Evolutionary conservation across 2,888 invertebrate species (phyloP).

Genomic region (Masnerella sp.): DNA sequence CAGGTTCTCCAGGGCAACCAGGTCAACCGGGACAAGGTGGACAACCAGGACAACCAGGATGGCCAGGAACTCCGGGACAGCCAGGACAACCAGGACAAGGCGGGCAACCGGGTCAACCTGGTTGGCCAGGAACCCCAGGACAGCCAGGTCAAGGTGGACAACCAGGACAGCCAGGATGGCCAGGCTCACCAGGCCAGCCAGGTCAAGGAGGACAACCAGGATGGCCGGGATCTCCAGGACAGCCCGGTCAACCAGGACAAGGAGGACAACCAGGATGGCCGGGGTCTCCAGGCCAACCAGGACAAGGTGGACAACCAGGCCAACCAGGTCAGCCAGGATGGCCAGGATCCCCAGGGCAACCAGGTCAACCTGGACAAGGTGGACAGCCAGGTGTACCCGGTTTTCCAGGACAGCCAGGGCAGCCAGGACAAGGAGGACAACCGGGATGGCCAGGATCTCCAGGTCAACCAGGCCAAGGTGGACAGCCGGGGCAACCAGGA

Average conservation of each 20-base stretch:
- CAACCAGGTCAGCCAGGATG: constrained; percentile 47
- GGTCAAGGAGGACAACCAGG: constrained; percentile 65
- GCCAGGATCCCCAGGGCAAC: constrained; percentile 44
- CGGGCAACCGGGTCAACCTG: constrained; percentile 56
- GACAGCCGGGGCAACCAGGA: constrained; percentile 24
- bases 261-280: constrained; percentile 63
- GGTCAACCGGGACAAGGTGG: constrained; percentile 48
- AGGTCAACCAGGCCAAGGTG: constrained; percentile 39
- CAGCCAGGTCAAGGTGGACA: constrained; percentile 61
- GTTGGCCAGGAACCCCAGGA: constrained; percentile 49
- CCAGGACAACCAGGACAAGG: constrained; percentile 35
- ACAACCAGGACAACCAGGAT: constrained; percentile 17
- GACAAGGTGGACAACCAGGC: no score
- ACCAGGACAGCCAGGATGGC: constrained; percentile 65
- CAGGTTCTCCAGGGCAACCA: constrained; percentile 54
- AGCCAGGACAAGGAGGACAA: constrained; percentile 30
- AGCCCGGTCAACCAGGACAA: constrained; percentile 33
- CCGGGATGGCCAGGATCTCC: constrained; percentile 52
- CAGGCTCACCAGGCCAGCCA: constrained; percentile 66
- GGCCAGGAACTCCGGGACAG: constrained; percentile 24
- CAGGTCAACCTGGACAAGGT: constrained; percentile 18
- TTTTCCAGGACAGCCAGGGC: constrained; percentile 36
- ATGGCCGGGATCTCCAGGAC: neutral
- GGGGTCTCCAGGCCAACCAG: constrained; percentile 66
- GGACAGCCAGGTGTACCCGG: constrained; percentile 42